phyloP scores from a whole-genome alignment of 2,113 vertebrate species.

The Festucalex cinctus region DNA sequence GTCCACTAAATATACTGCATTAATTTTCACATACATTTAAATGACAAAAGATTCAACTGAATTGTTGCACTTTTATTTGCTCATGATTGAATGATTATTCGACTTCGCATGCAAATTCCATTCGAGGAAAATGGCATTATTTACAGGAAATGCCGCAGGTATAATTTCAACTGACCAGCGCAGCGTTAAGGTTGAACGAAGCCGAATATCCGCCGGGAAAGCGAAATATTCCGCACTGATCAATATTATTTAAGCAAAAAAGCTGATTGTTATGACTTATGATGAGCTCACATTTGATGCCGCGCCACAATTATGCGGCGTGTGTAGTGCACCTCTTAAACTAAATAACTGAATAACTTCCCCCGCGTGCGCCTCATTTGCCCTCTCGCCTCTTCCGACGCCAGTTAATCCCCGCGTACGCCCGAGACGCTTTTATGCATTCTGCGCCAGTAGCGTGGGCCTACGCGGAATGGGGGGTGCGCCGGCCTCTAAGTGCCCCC shows the following conservation, averaged over 20 bases:
- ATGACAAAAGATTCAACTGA: too few species aligned
- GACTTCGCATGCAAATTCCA: neutral
- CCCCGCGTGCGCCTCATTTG: conserved; percentile 30
- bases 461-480: conserved; percentile 11
- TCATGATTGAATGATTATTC: neutral
- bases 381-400: conserved; percentile 17
- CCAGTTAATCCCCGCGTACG: conserved; percentile 51
- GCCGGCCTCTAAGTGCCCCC: conserved; percentile 52
- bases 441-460: conserved; percentile 60
- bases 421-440: conserved; percentile 60
- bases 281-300: neutral
- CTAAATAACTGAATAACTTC: conserved; percentile 9
- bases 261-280: conserved; percentile 3
- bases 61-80: too few species aligned
- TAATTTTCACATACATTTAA: too few species aligned
- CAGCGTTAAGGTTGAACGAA: neutral
- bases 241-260: neutral
- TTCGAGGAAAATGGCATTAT: neutral
- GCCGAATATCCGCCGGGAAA: neutral
- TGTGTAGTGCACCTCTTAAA: neutral
- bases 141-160: neutral
- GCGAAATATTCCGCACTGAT: neutral
- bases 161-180: neutral
- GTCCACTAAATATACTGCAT: too few species aligned
- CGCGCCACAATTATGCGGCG: neutral